phyloP scores from a whole-genome alignment of 2,888 invertebrate genomes.

The Laothoe populi region DNA sequence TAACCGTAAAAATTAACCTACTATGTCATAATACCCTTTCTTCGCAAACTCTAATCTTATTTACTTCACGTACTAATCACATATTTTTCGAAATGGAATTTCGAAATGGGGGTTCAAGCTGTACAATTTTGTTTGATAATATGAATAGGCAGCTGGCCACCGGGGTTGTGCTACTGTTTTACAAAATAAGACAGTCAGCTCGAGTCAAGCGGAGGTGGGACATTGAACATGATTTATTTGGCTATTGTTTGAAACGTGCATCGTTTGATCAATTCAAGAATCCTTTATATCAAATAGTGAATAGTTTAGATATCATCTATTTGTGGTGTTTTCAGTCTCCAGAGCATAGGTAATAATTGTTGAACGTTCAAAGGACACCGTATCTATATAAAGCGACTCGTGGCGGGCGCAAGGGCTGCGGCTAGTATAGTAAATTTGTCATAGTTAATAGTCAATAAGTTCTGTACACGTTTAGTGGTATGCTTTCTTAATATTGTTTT shows the following conservation, averaged over 20 bases:
- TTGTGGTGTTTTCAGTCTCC: constrained; percentile 66
- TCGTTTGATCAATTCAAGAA: constrained; percentile 54
- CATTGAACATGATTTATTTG: constrained; percentile 72
- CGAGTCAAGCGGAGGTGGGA: constrained; percentile 61
- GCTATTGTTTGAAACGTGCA: constrained; percentile 71
- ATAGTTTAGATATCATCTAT: constrained; percentile 55
- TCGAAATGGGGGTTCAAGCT: too few species aligned
- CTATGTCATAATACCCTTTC: too few species aligned
- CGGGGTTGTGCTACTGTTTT: too few species aligned
- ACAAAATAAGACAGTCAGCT: too few species aligned
- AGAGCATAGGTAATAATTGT: constrained; percentile 43
- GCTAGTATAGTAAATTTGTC: neutral
- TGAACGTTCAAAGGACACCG: neutral
- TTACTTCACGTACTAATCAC: too few species aligned
- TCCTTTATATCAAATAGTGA: constrained; percentile 45
- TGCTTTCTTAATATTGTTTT: too few species aligned
- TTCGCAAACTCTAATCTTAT: too few species aligned
- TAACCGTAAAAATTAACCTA: too few species aligned
- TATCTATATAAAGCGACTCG: neutral
- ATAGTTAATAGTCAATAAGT: neutral
- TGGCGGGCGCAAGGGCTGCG: neutral
- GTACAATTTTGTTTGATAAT: too few species aligned
- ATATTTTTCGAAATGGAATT: too few species aligned
- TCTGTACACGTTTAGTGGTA: too few species aligned
- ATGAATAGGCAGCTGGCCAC: too few species aligned